phyloP scores from a whole-genome alignment of 2,113 vertebrate species.

The Dipodomys ordii region DNA sequence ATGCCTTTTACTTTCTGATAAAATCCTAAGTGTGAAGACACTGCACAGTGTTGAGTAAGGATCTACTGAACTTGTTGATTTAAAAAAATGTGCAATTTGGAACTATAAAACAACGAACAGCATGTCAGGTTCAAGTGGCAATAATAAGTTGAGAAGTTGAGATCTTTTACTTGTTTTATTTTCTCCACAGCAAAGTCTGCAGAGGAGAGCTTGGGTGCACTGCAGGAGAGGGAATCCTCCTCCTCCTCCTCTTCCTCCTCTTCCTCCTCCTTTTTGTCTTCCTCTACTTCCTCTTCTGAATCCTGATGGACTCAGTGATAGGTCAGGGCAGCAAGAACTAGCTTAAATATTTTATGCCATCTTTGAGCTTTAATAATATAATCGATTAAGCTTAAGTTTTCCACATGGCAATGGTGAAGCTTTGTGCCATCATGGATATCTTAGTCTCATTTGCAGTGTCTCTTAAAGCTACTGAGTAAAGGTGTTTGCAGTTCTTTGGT shows the following conservation, averaged over 20 bases:
- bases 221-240: background rate
- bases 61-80: constrained; percentile 16
- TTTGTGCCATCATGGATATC: background rate
- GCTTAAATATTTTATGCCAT: background rate
- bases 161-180: background rate
- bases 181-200: background rate
- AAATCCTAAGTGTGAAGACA: constrained; percentile 25
- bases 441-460: background rate
- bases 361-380: background rate
- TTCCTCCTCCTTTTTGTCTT: constrained; percentile 1
- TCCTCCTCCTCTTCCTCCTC: background rate
- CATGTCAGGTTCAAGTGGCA: background rate
- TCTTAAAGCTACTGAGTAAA: background rate
- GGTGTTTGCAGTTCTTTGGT: background rate
- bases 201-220: background rate
- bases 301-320: background rate
- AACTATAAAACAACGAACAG: constrained; percentile 29
- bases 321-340: background rate
- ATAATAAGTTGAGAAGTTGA: background rate
- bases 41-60: constrained; percentile 50
- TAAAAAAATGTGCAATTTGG: constrained; percentile 49
- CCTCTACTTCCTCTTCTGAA: constrained; percentile 5
- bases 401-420: background rate
- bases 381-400: background rate
- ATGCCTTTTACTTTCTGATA: background rate